These are phyloP conservation scores for Nebria brevicollis DNA, from an alignment of 2,888 invertebrate genomes.

Conservation along the genomic window DNA sequence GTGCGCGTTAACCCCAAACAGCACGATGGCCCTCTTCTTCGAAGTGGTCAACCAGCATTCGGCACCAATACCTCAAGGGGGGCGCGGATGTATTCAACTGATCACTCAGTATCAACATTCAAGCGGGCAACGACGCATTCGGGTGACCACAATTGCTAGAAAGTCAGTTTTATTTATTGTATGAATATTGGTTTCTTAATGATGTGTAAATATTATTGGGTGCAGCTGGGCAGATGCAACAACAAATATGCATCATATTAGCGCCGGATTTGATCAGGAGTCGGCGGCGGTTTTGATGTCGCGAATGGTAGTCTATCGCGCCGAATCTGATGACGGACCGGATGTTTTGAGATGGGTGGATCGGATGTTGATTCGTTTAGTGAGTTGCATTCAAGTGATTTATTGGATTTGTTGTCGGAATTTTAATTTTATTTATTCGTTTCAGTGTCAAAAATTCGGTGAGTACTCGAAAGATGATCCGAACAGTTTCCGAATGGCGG, in stretches of 20 bases:
- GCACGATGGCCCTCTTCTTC: slow-evolving; percentile 94
- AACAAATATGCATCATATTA: slow-evolving; percentile 87
- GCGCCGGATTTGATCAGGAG: slow-evolving; percentile 98
- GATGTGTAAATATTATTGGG: slow-evolving; percentile 29
- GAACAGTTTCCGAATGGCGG: slow-evolving; percentile 92
- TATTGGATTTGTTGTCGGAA: not conserved
- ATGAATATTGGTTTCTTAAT: slow-evolving; percentile 2
- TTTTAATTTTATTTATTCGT: slow-evolving; percentile 50
- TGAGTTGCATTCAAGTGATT: slow-evolving; percentile 60
- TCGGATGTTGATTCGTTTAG: slow-evolving; percentile 95
- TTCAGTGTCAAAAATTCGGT: slow-evolving; percentile 98
- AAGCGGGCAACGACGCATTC: slow-evolving; percentile 91
- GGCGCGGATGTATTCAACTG: slow-evolving; percentile 96
- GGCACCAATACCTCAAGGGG: slow-evolving; percentile 94
- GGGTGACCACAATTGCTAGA: slow-evolving; percentile 97
- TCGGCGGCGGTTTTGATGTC: slow-evolving; percentile 98
- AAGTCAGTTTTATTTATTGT: slow-evolving; percentile 69
- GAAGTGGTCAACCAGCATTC: slow-evolving; percentile 97
- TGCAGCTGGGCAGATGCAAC: slow-evolving; percentile 94
- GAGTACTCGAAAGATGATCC: slow-evolving; percentile 98
- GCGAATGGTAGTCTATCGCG: slow-evolving; percentile 94
- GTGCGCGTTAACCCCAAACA: slow-evolving; percentile 91
- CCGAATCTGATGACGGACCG: slow-evolving; percentile 94
- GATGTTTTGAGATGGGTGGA: slow-evolving; percentile 99
- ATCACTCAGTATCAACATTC: slow-evolving; percentile 98